Evolutionary conservation across 2,113 vertebrate species (phyloP).

Genomic region (Eleginops maclovinus): DNA sequence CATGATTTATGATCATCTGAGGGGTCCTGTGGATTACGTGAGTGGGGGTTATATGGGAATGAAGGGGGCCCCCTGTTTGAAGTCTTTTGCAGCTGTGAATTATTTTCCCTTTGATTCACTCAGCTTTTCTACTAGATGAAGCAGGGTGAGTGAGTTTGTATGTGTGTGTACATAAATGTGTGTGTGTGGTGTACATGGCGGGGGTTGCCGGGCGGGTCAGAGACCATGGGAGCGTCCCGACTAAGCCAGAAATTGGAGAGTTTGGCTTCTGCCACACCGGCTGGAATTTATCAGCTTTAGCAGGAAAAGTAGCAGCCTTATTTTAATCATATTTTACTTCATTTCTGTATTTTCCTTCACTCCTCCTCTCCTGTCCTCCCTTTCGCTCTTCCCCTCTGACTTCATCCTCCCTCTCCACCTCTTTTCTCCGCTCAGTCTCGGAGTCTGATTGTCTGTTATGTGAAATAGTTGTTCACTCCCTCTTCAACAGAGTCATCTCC

Average conservation of each 20-base stretch:
- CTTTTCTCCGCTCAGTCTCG: slow-evolving; percentile 23
- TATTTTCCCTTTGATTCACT: slow-evolving; percentile 80
- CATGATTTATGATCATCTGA: slow-evolving; percentile 78
- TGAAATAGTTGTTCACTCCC: slow-evolving; percentile 70
- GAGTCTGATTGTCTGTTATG: slow-evolving; percentile 73
- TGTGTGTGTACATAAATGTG: slow-evolving; percentile 41
- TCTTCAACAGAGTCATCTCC: slow-evolving; percentile 46
- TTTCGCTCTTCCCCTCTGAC: slow-evolving; percentile 49
- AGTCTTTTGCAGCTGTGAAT: slow-evolving; percentile 79
- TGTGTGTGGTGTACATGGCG: slow-evolving; percentile 45
- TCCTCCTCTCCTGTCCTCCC: slow-evolving; percentile 62
- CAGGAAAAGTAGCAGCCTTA: slow-evolving; percentile 54
- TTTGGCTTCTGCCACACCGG: slow-evolving; percentile 62
- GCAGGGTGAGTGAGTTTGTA: slow-evolving; percentile 69
- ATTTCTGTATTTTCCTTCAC: slow-evolving; percentile 58
- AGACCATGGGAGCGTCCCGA: slow-evolving; percentile 74
- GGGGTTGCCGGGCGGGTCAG: slow-evolving; percentile 64
- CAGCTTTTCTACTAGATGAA: slow-evolving; percentile 56
- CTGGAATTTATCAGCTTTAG: slow-evolving; percentile 71
- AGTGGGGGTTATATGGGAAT: slow-evolving; percentile 49
- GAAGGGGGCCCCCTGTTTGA: slow-evolving; percentile 76
- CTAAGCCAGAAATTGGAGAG: slow-evolving; percentile 52
- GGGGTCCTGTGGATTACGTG: slow-evolving; percentile 67
- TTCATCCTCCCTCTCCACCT: slow-evolving; percentile 47
- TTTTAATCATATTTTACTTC: slow-evolving; percentile 63